A percentile compares a stretch with the other conserved stretches of the same genome.
phyloP scores from a whole-genome alignment of 2,113 vertebrate genomes.

The Stictonetta naevosa region DNA sequence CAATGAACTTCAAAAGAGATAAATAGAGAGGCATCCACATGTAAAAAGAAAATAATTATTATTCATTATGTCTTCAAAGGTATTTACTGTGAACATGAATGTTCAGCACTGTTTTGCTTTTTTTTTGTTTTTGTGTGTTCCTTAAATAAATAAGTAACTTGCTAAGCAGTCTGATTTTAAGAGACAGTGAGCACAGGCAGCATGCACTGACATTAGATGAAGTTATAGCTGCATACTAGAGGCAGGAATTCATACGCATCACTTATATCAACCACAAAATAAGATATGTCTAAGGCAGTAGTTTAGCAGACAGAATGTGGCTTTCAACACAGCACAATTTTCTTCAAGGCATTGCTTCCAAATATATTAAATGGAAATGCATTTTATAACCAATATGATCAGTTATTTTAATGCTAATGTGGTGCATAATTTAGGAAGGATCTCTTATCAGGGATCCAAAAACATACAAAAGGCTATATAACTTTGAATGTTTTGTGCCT shows the following conservation, averaged over 20 bases:
- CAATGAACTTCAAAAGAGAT: neutral
- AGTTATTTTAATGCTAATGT: neutral
- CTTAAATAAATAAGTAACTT: neutral
- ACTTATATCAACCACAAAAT: neutral
- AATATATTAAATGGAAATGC: neutral
- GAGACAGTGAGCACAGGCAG: neutral
- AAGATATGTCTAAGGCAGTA: neutral
- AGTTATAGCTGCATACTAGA: neutral
- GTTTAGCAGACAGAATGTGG: neutral
- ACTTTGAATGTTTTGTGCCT: neutral
- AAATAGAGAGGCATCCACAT: neutral
- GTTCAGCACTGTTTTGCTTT: neutral
- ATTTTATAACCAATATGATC: neutral
- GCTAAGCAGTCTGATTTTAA: constrained; percentile 5
- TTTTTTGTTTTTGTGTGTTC: neutral
- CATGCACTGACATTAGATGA: neutral
- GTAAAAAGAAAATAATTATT: neutral
- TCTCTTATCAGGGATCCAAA: neutral
- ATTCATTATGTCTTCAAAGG: neutral
- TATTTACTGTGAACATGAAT: neutral
- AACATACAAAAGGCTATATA: neutral
- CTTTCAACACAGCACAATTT: neutral
- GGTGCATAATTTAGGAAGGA: neutral
- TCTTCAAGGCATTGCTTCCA: neutral
- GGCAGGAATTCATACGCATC: neutral